These are phyloP conservation scores for Magallana angulata DNA, from an alignment of 1,140 invertebrate species.

Conservation along the genomic window DNA sequence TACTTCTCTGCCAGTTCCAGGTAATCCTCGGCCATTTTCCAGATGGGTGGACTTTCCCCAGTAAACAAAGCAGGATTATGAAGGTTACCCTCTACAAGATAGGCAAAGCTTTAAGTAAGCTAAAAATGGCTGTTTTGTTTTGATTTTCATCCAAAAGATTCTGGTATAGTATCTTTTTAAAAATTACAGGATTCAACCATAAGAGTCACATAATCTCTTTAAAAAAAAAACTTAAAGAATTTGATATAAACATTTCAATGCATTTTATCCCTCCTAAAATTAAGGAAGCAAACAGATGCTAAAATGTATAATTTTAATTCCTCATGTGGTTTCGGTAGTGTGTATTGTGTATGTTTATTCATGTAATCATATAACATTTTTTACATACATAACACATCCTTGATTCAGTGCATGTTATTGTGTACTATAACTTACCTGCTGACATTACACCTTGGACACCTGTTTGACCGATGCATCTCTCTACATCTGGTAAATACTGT, in stretches of 20 bases:
- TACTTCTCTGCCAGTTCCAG: conserved; percentile 90
- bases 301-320: too few relatives aligned
- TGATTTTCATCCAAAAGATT: too few relatives aligned
- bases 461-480: conserved; percentile 91
- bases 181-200: too few relatives aligned
- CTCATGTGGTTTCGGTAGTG: too few relatives aligned
- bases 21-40: conserved; percentile 95
- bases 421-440: conserved; percentile 76
- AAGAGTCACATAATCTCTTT: background rate
- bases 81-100: conserved; percentile 92
- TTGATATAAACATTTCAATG: background rate
- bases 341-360: too few relatives aligned
- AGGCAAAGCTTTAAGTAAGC: too few relatives aligned
- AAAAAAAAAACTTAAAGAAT: background rate
- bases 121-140: too few relatives aligned
- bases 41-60: conserved; percentile 86
- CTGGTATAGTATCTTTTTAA: too few relatives aligned
- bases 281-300: too few relatives aligned
- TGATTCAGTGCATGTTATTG: too few relatives aligned
- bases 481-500: conserved; percentile 92
- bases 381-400: too few relatives aligned
- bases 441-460: conserved; percentile 89
- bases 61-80: conserved; percentile 95
- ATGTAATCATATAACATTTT: too few relatives aligned
- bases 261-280: background rate